Evolutionary conservation across 2,888 invertebrate species (phyloP), one percentile per base, ranked within the genome.

Genomic region (Lysandra coridon): DNA sequence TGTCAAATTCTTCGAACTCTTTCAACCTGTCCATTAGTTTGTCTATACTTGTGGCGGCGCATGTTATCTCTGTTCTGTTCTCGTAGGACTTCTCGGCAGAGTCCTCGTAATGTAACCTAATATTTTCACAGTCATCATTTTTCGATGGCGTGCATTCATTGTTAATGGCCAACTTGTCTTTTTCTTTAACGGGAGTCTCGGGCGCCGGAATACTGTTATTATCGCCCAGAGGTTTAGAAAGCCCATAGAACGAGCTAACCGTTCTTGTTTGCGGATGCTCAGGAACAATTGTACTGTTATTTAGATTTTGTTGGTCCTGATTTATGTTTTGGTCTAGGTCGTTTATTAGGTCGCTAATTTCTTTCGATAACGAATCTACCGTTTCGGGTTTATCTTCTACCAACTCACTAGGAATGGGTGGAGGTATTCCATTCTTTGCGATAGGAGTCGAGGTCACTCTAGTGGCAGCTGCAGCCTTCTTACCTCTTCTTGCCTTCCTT

Each of bases 11-110:
- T 84, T 94, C 95, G 84, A 95, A 95, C 81, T 91, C 93, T 85
- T 94, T 95, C 78, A 95, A 88, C 84, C 94, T 91, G 79, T 94
- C 94, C 92, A 95, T 95, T 49, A 95, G 87, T 83, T 94, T 95
- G 81, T 94, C 95, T 84, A 95, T 95, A 83, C 93, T 94, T 23
- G 94, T 92, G 33, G 92, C 92, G 74, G 90, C 85, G 62, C 87
- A 94, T 49, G 91, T 86, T 80, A 91, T 88, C 80, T 92, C 93
- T 80, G 87, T 89, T 82, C 90, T 90, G 7, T 85, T 84, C 73
- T 94, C 94, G 75, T 87, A 85, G 23, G 88, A 85, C 81, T 92
- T 92, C 76, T 94, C 94, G 33, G 86, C 87, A 0, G 92, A 89
- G 82, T 94, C 92, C 80, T 94, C 94, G 84, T 93, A 94, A 83